Base-by-base conservation (phyloP, 2,113 vertebrate genomes). In the Mellivora capensis region DNA sequence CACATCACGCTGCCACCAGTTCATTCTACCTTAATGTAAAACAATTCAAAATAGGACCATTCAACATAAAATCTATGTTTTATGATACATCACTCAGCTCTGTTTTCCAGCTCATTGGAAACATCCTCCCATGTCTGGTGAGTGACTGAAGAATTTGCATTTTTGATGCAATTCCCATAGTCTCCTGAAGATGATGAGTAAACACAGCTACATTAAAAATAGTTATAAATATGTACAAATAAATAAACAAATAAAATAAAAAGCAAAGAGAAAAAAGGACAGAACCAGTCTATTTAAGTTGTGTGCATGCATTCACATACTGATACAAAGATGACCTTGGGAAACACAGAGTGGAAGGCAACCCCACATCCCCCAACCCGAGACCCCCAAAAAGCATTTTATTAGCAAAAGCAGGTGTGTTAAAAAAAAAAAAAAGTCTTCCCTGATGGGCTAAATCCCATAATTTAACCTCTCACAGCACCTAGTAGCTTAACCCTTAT, bases 41-140 rank as follows among this genome's bases (percentile, higher is more conserved):
- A 54, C 25, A 80, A 86, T 86, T 96, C 27, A 39, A 85, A 92
- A 82, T 71, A 89, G 62, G 21, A 57, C 49, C n/a, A 8, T 69
- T 94, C 52, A 88, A 90, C 52, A 52, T 83, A 86, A 95, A 97
- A 97, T 64, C 90, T 89, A 90, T 27, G 31, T 72, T 96, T 92
- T 90, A 61, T 62, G 64, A 95, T 87, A 71, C 12, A 96, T 83
- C 62, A 64, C 52, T 96, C 67, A 90, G 42, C 69, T 88, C 64
- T 87, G 67, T 93, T 97, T 97, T 96, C 93, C 84, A 96, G 94
- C 37, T 93, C 82, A 64, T 39, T 97, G 96, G 69, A 88, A 87
- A 77, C 71, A 95, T 90, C 47, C 71, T 96, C 80, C 85, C 29
- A 31, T 77, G 71, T 84, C 79, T 94, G 37, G 52, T 82, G 84